A percentile compares a stretch with the other conserved stretches of the same genome.
Evolutionary conservation across 2,113 vertebrate species (phyloP).

Genomic region (Scomber scombrus): DNA sequence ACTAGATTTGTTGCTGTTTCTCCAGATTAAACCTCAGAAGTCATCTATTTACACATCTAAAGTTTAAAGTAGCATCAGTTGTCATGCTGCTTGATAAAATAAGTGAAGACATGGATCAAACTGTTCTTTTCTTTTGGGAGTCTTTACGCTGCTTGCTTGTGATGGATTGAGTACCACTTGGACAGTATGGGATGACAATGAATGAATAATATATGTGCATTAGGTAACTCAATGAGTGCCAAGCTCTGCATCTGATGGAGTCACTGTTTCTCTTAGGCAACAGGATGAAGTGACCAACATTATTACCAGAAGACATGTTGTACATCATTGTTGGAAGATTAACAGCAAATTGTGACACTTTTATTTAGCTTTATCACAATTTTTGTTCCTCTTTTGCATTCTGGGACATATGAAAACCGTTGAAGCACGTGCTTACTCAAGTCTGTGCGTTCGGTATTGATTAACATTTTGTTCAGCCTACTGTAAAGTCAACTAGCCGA

Average conservation of each 20-base stretch:
- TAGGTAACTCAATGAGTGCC: conserved; percentile 76
- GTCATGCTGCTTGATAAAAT: conserved; percentile 25
- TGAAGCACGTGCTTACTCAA: neutral
- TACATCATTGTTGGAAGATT: neutral
- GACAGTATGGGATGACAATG: conserved; percentile 78
- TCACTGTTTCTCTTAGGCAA: conserved; percentile 29
- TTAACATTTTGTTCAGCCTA: conserved; percentile 6
- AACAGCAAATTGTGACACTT: neutral
- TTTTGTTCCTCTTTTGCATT: neutral
- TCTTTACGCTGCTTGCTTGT: conserved; percentile 45
- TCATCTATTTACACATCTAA: neutral
- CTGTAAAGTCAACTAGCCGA: conserved; percentile 41
- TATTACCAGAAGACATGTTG: neutral
- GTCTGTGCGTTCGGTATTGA: conserved; percentile 1
- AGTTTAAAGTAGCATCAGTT: neutral
- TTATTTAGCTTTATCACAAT: neutral
- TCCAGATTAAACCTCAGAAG: neutral
- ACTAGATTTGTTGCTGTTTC: neutral
- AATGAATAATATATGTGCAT: conserved; percentile 79
- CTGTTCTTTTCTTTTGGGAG: conserved; percentile 14
- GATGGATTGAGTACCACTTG: conserved; percentile 66
- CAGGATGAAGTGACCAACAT: conserved; percentile 18
- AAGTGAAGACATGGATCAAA: conserved; percentile 4
- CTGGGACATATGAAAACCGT: neutral
- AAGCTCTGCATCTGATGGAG: conserved; percentile 51